A percentile compares a stretch with the other conserved stretches of the same genome.
phyloP scores from a whole-genome alignment of 1,140 invertebrate species.

The Portunus trituberculatus region DNA sequence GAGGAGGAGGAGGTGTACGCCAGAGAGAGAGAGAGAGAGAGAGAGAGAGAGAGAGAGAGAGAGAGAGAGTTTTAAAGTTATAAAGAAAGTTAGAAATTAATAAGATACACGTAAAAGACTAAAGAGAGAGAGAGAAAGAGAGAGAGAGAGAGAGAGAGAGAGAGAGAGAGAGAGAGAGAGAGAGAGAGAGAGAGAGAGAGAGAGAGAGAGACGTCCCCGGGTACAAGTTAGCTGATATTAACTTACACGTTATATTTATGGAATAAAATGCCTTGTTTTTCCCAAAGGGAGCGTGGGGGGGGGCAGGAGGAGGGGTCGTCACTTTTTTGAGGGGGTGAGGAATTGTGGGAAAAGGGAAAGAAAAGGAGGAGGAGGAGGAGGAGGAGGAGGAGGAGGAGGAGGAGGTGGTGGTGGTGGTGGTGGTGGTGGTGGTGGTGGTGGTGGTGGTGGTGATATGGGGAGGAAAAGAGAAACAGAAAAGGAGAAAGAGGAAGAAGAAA shows the following conservation, averaged over 20 bases:
- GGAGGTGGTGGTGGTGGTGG: background rate
- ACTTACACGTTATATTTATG: background rate
- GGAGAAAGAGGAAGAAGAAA: background rate
- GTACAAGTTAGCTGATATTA: no score
- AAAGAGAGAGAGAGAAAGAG: conserved; percentile 38
- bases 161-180: no score
- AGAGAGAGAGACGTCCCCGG: no score
- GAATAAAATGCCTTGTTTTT: background rate
- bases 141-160: conserved; percentile 30
- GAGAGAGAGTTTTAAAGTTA: no score
- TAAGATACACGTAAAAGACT: background rate
- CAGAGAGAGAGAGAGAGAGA: no score
- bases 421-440: background rate
- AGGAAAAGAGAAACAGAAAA: background rate
- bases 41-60: no score
- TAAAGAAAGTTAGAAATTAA: background rate
- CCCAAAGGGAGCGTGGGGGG: no score
- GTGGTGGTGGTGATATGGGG: background rate
- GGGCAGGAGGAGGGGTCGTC: no score
- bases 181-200: background rate
- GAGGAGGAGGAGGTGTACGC: background rate
- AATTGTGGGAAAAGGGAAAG: background rate
- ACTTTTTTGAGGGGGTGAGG: no score
- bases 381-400: background rate
- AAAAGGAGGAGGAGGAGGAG: background rate